These are phyloP conservation scores for Coelopa pilipes DNA, from an alignment of 2,888 invertebrate genomes.

Conservation along the genomic window DNA sequence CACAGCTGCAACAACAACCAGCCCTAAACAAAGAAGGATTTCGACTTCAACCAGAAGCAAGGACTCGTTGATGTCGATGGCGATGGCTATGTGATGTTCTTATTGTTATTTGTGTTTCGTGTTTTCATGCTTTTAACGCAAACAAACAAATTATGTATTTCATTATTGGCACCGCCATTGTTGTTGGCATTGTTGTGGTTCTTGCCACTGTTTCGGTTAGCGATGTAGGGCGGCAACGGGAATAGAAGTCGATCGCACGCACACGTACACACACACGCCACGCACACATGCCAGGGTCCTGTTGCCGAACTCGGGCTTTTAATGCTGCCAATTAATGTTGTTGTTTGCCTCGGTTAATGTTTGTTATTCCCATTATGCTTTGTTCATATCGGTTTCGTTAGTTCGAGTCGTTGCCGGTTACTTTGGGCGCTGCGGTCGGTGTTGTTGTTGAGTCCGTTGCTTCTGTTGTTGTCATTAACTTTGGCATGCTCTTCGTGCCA, in stretches of 20 bases:
- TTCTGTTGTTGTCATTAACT: not conserved
- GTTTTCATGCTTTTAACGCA: no score
- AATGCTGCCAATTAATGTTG: constrained; percentile 1
- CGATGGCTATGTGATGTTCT: no score
- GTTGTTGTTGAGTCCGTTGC: not conserved
- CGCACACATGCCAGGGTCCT: not conserved
- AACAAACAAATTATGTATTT: no score
- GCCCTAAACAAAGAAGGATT: no score
- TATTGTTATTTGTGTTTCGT: no score
- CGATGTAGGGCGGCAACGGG: no score
- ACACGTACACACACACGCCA: not conserved
- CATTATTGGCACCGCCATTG: no score
- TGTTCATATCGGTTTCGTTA: not conserved
- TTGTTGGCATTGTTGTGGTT: no score
- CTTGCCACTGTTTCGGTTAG: no score
- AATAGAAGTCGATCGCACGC: no score
- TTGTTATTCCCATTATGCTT: not conserved
- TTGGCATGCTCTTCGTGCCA: not conserved
- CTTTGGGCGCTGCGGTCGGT: not conserved
- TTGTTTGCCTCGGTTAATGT: not conserved
- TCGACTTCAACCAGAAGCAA: no score
- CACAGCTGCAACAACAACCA: not conserved
- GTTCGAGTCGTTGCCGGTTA: not conserved
- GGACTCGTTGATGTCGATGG: no score
- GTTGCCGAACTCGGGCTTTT: not conserved